Evolutionary conservation across 2,888 invertebrate genomes (phyloP), one percentile per base, ranked within the genome.

Genomic region (Emmelina monodactyla): DNA sequence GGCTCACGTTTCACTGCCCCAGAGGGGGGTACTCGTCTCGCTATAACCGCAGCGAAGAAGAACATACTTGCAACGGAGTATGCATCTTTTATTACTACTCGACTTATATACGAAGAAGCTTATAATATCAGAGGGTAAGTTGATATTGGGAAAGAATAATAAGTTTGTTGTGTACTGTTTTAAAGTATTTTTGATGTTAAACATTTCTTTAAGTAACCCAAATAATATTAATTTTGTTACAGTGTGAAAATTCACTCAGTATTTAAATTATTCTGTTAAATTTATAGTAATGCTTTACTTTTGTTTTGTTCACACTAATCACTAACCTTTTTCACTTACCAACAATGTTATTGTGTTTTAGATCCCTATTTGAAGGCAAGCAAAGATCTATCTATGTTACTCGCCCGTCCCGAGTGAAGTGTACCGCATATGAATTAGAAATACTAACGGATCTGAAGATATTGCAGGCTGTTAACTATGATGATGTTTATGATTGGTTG

Each of bases 51-150:
- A 0, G 46, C 62, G 1, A 44, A 49, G 0, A 58, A 49, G 38
- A 79, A 79, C 43, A 61, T 67, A 1, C 51, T 79, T 0, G 68
- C 65, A 0, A 69, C 70, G 1, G 76, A 78, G 41, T 66, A 75
- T 28, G 90, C 94, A 2, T 87, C 90, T 7, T 97, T 97, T 62
- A 88, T 97, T 40, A 87, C 92, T 0, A 86, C 93, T 0, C 88
- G 96, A 65, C 73, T 97, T 22, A 82, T 97, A 29, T 92, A 94
- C 58, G 94, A 94, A 60, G 82, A 88, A 47, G 87, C 90, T 1
- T 83, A 85, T 53, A 82, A 84, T 48, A 84, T 91, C 42, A 73
- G 91, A 30, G 83, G 82, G 79, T 84, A 16, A 42, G 56, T 45
- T 9, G 22, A 12, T 7, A 28, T 19, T n/a, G n/a, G n/a, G n/a